These are phyloP conservation scores for Gobius niger DNA, from an alignment of 2,113 vertebrate genomes.

Conservation along the genomic window DNA sequence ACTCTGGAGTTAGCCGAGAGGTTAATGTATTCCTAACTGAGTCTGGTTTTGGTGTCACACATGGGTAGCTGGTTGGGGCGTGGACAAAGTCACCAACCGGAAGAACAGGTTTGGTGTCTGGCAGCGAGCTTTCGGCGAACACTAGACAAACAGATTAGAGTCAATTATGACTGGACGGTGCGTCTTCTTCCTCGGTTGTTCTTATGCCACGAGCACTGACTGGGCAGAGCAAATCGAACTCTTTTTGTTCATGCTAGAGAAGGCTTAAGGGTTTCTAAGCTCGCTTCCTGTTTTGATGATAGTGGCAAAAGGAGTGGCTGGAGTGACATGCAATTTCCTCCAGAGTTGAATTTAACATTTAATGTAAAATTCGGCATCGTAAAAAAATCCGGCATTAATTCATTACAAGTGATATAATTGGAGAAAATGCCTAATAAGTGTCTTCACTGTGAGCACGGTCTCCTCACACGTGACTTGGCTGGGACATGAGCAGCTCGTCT, in stretches of 20 bases:
- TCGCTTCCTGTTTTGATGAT: constrained; percentile 5
- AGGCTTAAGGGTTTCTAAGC: neutral
- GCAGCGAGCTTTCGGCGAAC: neutral
- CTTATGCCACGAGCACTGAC: neutral
- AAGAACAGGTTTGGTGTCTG: constrained; percentile 63
- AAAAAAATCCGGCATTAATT: too few species aligned
- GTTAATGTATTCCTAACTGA: constrained; percentile 38
- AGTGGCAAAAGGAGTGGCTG: constrained; percentile 23
- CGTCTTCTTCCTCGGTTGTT: constrained; percentile 1
- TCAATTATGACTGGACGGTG: neutral
- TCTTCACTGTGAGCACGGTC: too few species aligned
- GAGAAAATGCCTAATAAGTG: too few species aligned
- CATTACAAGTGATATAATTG: too few species aligned
- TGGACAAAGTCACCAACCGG: constrained; percentile 48
- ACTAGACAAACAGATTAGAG: neutral
- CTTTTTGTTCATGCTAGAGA: neutral
- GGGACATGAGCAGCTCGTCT: too few species aligned
- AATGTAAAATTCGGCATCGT: too few species aligned
- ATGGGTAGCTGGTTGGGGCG: constrained; percentile 30
- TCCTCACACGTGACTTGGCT: too few species aligned
- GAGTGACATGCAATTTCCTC: neutral
- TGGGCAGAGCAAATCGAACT: neutral
- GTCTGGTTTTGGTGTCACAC: constrained; percentile 46
- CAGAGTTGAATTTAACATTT: neutral
- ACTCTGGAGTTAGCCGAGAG: constrained; percentile 18